Evolutionary conservation across 2,113 vertebrate species (phyloP), one percentile per base, ranked within the genome.

Genomic region (Heterochromis multidens): DNA sequence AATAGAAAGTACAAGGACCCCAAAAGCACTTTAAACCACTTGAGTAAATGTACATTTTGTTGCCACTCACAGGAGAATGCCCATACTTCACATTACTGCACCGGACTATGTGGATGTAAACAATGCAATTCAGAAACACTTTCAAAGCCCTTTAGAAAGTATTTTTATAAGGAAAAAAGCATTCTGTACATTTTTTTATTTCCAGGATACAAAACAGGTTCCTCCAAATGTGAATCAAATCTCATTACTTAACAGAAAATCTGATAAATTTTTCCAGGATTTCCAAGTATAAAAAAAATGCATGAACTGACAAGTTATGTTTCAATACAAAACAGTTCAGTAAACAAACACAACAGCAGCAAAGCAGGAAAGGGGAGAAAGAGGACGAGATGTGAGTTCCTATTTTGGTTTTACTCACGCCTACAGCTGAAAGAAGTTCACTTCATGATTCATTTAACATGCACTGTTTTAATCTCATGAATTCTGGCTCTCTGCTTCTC

Each of bases 361-460:
- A 25, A 12, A 83, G 56, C 31, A n/a, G n/a, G n/a, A 80, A 70
- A 29, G 80, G 31, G 25, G 6, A 80, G 56, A 56, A 84, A n/a
- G 35, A 84, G 33, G 70, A 91, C 17, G 31, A 57, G 52, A 6
- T 25, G 58, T 82, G n/a, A 80, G 85, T 88, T 83, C 82, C 77
- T 58, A 35, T 89, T 83, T 63, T 57, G 52, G 10, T 82, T 86
- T 77, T 27, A 88, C 58, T 81, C 56, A 81, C 35, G 35, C 81
- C 82, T 67, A 33, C 52, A 85, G 91, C 74, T 80, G 40, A 80
- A 79, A n/a, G 46, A 77, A 80, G 79, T 4, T 46, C 70, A 80
- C 77, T 89, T 93, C 76, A 85, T 89, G 81, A 88, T 92, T 88
- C 65, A 90, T 92, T 93, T 77, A 89, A 82, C 74, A 84, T 61